Evolutionary conservation across 1,140 invertebrate genomes (phyloP), one percentile per base, ranked within the genome.

Genomic region (Hydropsyche tenuis): DNA sequence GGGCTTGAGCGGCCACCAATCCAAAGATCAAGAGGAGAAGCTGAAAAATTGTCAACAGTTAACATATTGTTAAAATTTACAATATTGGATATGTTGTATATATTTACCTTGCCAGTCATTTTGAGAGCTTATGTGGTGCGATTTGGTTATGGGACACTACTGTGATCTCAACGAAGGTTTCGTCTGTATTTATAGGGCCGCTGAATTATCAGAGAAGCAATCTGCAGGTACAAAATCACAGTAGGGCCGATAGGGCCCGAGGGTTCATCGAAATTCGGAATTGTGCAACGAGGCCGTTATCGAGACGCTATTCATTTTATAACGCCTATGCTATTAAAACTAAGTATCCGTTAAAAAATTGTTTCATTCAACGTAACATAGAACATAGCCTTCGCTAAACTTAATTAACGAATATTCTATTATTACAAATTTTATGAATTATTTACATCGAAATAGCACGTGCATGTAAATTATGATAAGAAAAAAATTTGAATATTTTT

Each of bases 1-100:
- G 83, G 25, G 82, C 84, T 78, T 82, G 83, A 76, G 80, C 84
- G 14, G 81, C 80, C 18, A 83, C 84, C 81, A 85, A 76, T 66
- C 84, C 77, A 76, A 81, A 82, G 79, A 82, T 81, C 25, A 85
- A 76, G 64, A 81, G 80, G 75, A 71, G 20, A 20, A 75, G 51
- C 73, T 75, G 37, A 9, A 71, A 69, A 27, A 73, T 25, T 51
- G 9, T 37, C 30, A 37, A 37, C 9, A 37, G n/a, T n/a, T 37
- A 37, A 37, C 3, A 37, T 37, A 37, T 37, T 3, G 9, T 37
- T 4, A 4, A 37, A 37, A 9, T 37, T 37, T 9, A 9, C 3
- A 4, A 37, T 37, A 37, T n/a, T n/a, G 20, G 20, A 53, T 53
- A 64, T 64, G 2, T 7, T 1, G 11, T 6, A 22, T 37, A 64